Evolutionary conservation across 2,888 invertebrate species (phyloP).

Genomic region (Epinotia nisella): DNA sequence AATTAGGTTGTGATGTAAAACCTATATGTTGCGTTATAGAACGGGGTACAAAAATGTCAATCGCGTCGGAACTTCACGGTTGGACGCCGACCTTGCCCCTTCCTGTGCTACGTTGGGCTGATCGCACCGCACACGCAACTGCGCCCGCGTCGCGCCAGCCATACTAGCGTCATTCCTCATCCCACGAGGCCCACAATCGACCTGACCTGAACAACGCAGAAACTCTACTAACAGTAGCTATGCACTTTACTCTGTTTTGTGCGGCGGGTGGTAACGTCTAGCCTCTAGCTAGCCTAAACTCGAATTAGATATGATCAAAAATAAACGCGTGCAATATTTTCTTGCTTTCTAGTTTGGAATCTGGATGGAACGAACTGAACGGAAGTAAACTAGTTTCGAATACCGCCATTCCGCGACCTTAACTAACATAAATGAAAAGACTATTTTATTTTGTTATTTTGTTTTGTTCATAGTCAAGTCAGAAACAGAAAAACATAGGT

Average conservation of each 20-base stretch:
- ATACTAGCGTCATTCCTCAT: constrained; percentile 35
- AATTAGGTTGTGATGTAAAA: background rate
- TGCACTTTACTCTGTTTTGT: background rate
- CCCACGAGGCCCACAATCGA: background rate
- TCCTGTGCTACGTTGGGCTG: constrained; percentile 64
- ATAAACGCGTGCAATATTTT: constrained; percentile 38
- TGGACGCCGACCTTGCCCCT: constrained; percentile 81
- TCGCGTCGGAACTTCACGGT: constrained; percentile 78
- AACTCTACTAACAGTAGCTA: background rate
- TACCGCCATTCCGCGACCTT: constrained; percentile 10
- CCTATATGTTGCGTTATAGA: constrained; percentile 1
- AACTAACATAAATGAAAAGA: background rate
- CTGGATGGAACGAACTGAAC: constrained; percentile 21
- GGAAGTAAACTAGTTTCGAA: constrained; percentile 37
- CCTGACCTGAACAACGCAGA: background rate
- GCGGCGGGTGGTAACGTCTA: background rate
- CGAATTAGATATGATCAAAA: constrained; percentile 37
- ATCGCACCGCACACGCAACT: constrained; percentile 50
- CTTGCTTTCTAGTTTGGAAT: constrained; percentile 34
- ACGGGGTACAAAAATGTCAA: constrained; percentile 58
- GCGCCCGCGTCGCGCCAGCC: constrained; percentile 49
- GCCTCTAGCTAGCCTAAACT: constrained; percentile 18
- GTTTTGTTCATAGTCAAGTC: background rate
- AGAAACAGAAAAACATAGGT: background rate
- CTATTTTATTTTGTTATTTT: background rate